phyloP scores from a whole-genome alignment of 2,797 vertebrate species.

The Helarctos malayanus region DNA sequence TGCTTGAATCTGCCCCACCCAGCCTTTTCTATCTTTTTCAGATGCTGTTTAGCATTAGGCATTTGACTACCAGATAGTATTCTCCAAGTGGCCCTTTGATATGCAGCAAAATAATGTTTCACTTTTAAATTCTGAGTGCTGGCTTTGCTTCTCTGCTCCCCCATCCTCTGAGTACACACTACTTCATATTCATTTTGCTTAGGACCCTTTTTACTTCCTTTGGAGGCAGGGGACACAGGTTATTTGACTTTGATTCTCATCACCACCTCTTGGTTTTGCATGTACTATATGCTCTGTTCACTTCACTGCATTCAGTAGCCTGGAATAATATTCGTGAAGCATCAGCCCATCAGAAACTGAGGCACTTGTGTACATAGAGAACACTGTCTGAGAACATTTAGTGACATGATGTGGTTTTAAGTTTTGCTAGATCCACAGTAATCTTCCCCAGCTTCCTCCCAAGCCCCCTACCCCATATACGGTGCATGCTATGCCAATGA shows the following conservation, averaged over 20 bases:
- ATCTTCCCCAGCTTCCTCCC: not conserved
- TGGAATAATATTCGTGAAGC: not conserved
- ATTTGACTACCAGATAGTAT: not conserved
- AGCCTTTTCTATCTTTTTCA: not conserved
- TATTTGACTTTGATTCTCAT: not conserved
- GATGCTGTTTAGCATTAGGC: not conserved
- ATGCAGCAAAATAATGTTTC: not conserved
- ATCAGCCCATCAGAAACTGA: not conserved
- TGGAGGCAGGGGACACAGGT: not conserved
- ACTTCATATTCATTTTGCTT: not conserved
- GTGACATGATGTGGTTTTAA: not conserved
- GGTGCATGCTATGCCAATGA: not conserved
- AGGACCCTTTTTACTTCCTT: not conserved
- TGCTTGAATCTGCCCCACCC: not conserved
- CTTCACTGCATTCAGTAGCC: not conserved
- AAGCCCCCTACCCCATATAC: not conserved
- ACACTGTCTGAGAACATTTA: not conserved
- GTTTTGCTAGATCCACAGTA: not conserved
- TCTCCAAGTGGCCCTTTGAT: conserved; percentile 31
- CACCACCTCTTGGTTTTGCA: not conserved
- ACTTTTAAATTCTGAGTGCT: not conserved
- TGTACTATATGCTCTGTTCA: not conserved
- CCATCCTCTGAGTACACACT: too few relatives aligned
- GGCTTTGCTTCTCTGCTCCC: not conserved
- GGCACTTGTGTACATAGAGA: not conserved